phyloP scores from a whole-genome alignment of 2,888 invertebrate genomes.

The Sinohyriopsis cumingii region DNA sequence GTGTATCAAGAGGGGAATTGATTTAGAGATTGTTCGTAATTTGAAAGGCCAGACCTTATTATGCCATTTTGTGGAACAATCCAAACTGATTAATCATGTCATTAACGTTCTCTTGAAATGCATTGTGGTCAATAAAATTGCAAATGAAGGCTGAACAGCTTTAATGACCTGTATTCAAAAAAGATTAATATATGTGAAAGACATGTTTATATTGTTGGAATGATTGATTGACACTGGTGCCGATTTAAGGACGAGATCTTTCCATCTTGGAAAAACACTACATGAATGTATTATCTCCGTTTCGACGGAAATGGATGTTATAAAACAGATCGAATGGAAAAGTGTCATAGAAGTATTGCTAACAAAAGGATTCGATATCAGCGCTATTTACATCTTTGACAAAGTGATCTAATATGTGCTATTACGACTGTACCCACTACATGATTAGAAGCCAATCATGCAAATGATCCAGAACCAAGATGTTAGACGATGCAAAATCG shows the following conservation, averaged over 20 bases:
- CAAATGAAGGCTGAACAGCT: not conserved
- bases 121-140: not conserved
- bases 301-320: not conserved
- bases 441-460: not conserved
- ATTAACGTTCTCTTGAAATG: not conserved
- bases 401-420: conserved; percentile 2
- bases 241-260: not conserved
- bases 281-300: not conserved
- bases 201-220: not conserved
- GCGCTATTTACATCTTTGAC: conserved; percentile 2
- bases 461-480: not conserved
- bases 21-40: not conserved
- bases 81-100: not conserved
- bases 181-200: not conserved
- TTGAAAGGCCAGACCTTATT: not conserved
- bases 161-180: not conserved
- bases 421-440: not conserved
- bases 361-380: not conserved
- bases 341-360: not conserved
- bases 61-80: not conserved
- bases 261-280: not conserved
- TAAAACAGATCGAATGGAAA: not conserved
- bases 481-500: not conserved
- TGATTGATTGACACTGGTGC: conserved; percentile 2
- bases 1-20: not conserved